Percentiles rank a stretch among this genome's conserved stretches.
phyloP scores from a whole-genome alignment of 2,888 invertebrate genomes.

The Latheticus oryzae region DNA sequence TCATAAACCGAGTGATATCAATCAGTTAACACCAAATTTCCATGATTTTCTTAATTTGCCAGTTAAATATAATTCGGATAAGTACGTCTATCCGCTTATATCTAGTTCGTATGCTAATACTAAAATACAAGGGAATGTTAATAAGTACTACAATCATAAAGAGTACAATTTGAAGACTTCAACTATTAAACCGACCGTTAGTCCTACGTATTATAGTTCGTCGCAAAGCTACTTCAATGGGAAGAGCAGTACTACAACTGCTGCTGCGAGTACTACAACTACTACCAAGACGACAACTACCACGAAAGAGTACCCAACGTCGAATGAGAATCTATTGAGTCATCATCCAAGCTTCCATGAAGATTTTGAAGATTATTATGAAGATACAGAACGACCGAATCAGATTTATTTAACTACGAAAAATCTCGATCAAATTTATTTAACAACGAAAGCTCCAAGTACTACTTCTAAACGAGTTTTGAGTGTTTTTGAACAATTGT shows the following conservation, averaged over 20 bases:
- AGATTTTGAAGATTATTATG: slow-evolving; percentile 56
- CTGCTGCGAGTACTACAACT: slow-evolving; percentile 53
- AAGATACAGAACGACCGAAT: slow-evolving; percentile 48
- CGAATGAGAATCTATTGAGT: slow-evolving; percentile 59
- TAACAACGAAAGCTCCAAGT: slow-evolving; percentile 52
- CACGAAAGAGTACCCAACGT: slow-evolving; percentile 52
- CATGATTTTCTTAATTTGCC: slow-evolving; percentile 78
- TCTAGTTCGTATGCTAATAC: slow-evolving; percentile 79
- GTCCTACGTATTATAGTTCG: slow-evolving; percentile 60
- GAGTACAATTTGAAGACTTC: slow-evolving; percentile 58
- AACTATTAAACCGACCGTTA: slow-evolving; percentile 60
- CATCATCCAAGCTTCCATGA: slow-evolving; percentile 60
- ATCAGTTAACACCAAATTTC: slow-evolving; percentile 72
- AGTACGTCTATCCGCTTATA: slow-evolving; percentile 76
- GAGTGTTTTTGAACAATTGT: slow-evolving; percentile 64
- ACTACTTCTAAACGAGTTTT: slow-evolving; percentile 62
- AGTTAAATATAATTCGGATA: slow-evolving; percentile 75
- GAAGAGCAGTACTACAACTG: slow-evolving; percentile 47
- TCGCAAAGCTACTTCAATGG: slow-evolving; percentile 52
- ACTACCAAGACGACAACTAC: slow-evolving; percentile 50
- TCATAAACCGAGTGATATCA: slow-evolving; percentile 72
- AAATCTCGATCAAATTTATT: slow-evolving; percentile 49
- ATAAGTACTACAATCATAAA: slow-evolving; percentile 68
- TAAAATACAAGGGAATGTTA: slow-evolving; percentile 75
- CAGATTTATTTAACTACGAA: slow-evolving; percentile 55